Base-by-base conservation (phyloP, 2,113 vertebrate genomes). In the Corythornis vintsioides region DNA sequence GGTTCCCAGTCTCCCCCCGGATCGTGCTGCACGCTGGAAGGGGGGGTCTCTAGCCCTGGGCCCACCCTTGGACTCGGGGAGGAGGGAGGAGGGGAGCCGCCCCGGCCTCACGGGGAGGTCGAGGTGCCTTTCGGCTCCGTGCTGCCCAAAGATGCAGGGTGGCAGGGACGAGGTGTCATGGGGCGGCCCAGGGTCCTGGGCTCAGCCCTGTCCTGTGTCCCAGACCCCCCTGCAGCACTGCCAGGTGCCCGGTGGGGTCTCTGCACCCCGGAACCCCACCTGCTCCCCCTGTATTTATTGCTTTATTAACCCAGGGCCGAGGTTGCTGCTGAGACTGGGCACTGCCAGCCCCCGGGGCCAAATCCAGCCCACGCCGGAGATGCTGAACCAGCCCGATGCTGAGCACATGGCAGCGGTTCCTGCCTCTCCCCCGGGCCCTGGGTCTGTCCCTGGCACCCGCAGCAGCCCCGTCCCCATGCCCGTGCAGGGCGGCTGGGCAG, bases 201-300 rank as follows among this genome's bases (percentile, higher is more conserved):
- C 9, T 77, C 52, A 45, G 76, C 26, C 26, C n/a, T 24, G 11
- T 43, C 5, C 53, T 3, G 1, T 31, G 55, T 8, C 70, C n/a
- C 0, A 0, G 48, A 35, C 8, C 24, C 9, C 1, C 56, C 31
- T 20, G 0, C 59, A 61, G 77, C 55, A 13, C 3, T 4, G 50
- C 48, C 0, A 1, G 15, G 26, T 19, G 48, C n/a, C 63, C 11
- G 16, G 28, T 22, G 0, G 3, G 55, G 22, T 48, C 16, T 15
- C 61, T 1, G 1, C 0, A 0, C 18, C 12, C 3, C 0, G 0
- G 26, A 8, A 8, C 40, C 56, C n/a, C 5, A 0, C 1, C 0
- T 0, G 0, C 28, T 31, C 35, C 70, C 73, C 70, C 1, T 7
- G 57, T 94, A 93, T 94, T 95, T 95, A 94, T 96, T 93, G 89